Evolutionary conservation across 2,888 invertebrate genomes (phyloP), one percentile per base, ranked within the genome.

Genomic region (Trichacis sp.): DNA sequence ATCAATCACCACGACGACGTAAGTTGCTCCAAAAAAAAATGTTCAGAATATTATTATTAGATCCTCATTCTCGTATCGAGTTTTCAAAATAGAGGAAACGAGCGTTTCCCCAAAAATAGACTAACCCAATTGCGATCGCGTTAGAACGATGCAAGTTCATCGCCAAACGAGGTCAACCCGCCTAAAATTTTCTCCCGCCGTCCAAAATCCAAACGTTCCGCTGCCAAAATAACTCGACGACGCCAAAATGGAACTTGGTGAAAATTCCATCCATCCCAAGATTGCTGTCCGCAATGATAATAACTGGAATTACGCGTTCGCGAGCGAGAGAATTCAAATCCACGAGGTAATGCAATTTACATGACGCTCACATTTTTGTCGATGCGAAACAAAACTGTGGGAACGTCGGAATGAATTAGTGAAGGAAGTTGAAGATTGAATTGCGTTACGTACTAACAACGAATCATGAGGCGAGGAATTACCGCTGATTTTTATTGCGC

Each of bases 401-500:
- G 18, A 42, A 42, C 15, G 2, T 4, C 14, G 45, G 19, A 20
- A 20, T 12, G 19, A 19, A 40, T 40, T 15, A 40, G 40, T 14
- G 14, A 40, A 33, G 33, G 30, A 14, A 48, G 6, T 18, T 20
- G 36, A 51, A 60, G 51, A 65, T 50, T 57, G 50, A 57, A 53
- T 61, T 33, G 33, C 9, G 48, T 18, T 15, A 8, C 17, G 15
- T 12, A 12, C 11, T 11, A 33, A 17, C 18, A 48, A 33, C 36
- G n/a, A 48, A 47, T 12, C n/a, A 24, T 12, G 18, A 24, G 12
- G 33, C 33, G 24, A 30, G n/a, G 15, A 33, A 53, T 65, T 65
- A 60, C 48, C 58, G 42, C 46, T 17, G 48, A 58, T 64, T 54
- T n/a, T n/a, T n/a, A n/a, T n/a, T n/a, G n/a, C n/a, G n/a, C n/a